A percentile compares a stretch with the other conserved stretches of the same genome.
Conservation (phyloP, 2,888 invertebrate species). For the Listrodromus nycthemerus region DNA sequence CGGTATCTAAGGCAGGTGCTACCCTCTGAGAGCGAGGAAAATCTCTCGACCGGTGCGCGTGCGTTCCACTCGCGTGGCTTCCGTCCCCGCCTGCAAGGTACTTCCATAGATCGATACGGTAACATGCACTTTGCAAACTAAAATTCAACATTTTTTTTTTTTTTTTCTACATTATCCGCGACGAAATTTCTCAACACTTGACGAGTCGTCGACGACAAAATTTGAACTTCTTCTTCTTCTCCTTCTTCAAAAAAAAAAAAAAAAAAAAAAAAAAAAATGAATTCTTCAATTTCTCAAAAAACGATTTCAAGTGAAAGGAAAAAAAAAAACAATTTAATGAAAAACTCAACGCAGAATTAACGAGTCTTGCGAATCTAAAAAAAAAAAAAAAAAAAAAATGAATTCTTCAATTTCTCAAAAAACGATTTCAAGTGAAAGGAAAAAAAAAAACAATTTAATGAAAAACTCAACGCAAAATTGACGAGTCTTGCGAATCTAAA, state of each 20-base stretch:
- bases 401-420: too few species aligned
- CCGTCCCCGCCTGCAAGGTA: slow-evolving; percentile 18
- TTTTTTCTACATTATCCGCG: neutral
- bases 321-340: neutral
- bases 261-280: neutral
- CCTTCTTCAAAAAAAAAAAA: too few species aligned
- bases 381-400: too few species aligned
- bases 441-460: neutral
- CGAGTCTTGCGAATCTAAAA: too few species aligned
- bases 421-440: too few species aligned
- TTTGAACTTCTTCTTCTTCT: neutral
- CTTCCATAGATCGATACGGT: slow-evolving; percentile 36
- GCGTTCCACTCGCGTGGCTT: slow-evolving; percentile 40
- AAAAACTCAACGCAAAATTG: neutral
- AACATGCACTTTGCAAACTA: neutral
- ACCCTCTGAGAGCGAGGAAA: slow-evolving; percentile 68
- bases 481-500: too few species aligned
- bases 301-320: neutral
- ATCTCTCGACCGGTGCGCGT: slow-evolving; percentile 35
- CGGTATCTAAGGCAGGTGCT: slow-evolving; percentile 77
- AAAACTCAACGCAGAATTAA: neutral
- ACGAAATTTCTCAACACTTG: neutral
- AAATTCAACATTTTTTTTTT: neutral
- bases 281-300: neutral
- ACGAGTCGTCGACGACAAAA: neutral